phyloP scores from a whole-genome alignment of 2,113 vertebrate genomes.

The Elaphurus davidianus region DNA sequence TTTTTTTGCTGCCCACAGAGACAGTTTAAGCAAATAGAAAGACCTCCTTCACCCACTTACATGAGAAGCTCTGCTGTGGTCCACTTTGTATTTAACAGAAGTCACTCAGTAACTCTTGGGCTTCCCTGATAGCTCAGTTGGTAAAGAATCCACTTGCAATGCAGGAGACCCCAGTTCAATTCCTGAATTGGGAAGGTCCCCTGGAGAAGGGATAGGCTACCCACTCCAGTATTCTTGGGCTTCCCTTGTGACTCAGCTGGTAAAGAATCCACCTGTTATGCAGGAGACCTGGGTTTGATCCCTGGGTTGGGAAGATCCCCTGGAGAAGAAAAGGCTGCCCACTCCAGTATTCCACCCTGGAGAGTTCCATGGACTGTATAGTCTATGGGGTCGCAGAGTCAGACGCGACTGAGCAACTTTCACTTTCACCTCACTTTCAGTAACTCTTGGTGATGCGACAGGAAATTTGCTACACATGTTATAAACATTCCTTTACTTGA shows the following conservation, averaged over 20 bases:
- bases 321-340: background rate
- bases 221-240: background rate
- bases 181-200: background rate
- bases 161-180: background rate
- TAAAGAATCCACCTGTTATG: background rate
- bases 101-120: background rate
- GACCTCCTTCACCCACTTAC: background rate
- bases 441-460: background rate
- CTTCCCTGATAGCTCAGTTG: background rate
- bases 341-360: background rate
- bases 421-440: background rate
- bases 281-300: background rate
- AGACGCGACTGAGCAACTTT: background rate
- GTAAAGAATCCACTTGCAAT: background rate
- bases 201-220: background rate
- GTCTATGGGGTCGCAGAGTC: background rate
- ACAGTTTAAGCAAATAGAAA: background rate
- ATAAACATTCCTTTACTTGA: background rate
- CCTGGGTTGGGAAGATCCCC: background rate
- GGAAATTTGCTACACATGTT: background rate
- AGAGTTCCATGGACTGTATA: background rate
- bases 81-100: background rate
- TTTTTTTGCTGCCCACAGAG: background rate
- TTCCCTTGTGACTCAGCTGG: background rate
- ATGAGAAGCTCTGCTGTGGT: background rate